phyloP scores from a whole-genome alignment of 2,888 invertebrate species.

The Netelia melanura region DNA sequence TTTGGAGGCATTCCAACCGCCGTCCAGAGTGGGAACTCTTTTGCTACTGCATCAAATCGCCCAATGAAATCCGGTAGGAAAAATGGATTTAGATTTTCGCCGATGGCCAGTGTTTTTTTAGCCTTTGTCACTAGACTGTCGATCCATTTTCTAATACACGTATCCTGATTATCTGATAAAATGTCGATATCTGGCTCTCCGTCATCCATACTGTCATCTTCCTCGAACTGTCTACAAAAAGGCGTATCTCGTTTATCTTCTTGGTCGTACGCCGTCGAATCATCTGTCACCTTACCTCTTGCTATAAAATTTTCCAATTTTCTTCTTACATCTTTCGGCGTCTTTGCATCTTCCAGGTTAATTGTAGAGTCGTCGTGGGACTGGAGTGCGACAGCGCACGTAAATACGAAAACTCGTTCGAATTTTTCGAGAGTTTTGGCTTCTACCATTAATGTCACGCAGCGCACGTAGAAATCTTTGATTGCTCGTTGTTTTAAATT shows the following conservation, averaged over 20 bases:
- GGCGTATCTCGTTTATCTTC: slow-evolving; percentile 11
- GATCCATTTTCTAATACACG: slow-evolving; percentile 9
- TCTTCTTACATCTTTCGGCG: slow-evolving; percentile 37
- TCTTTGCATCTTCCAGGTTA: background rate
- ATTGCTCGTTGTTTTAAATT: slow-evolving; percentile 29
- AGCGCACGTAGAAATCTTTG: slow-evolving; percentile 62
- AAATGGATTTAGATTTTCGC: slow-evolving; percentile 31
- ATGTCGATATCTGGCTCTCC: background rate
- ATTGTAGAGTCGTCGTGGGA: slow-evolving; percentile 43
- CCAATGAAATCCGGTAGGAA: slow-evolving; percentile 38
- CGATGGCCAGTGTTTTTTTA: slow-evolving; percentile 6
- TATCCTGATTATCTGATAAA: slow-evolving; percentile 15
- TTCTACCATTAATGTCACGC: slow-evolving; percentile 58
- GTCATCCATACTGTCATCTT: background rate
- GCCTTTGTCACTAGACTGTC: slow-evolving; percentile 10
- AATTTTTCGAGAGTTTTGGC: slow-evolving; percentile 30
- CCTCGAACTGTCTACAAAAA: slow-evolving; percentile 4
- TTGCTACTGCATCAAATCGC: background rate
- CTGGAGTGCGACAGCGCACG: slow-evolving; percentile 47
- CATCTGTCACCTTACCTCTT: background rate
- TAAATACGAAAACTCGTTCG: slow-evolving; percentile 42
- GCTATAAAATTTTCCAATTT: slow-evolving; percentile 50
- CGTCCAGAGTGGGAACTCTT: slow-evolving; percentile 26
- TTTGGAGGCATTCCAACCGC: slow-evolving; percentile 18
- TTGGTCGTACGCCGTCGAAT: background rate